These are phyloP conservation scores for Sebastes jordani DNA, from an alignment of 2,797 vertebrate species.

Conservation along the genomic window DNA sequence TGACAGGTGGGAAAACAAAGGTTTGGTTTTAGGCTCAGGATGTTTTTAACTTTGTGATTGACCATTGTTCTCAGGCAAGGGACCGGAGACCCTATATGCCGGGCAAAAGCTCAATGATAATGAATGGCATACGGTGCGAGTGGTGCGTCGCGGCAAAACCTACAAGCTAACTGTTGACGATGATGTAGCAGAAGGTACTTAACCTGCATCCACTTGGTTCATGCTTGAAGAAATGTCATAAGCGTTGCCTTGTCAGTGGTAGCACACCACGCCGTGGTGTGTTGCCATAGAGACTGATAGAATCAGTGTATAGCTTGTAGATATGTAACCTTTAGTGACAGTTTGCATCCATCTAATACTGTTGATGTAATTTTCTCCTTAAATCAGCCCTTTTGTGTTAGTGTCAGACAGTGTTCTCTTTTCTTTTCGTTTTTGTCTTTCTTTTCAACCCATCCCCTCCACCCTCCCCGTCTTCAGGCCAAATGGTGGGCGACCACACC, in stretches of 20 bases:
- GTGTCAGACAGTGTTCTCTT: conserved; percentile 81
- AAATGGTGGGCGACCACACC: conserved; percentile 98
- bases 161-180: conserved; percentile 98
- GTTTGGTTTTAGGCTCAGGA: conserved; percentile 77
- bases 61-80: conserved; percentile 93
- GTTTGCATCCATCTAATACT: conserved; percentile 65
- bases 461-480: conserved; percentile 86
- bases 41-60: conserved; percentile 87
- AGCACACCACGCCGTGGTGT: conserved; percentile 19
- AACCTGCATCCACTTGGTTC: conserved; percentile 52
- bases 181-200: conserved; percentile 97
- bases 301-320: conserved; percentile 11
- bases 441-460: conserved; percentile 80
- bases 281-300: conserved; percentile 13
- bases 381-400: conserved; percentile 81
- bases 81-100: conserved; percentile 97
- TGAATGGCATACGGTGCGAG: conserved; percentile 98
- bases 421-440: conserved; percentile 79
- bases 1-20: conserved; percentile 70
- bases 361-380: conserved; percentile 72
- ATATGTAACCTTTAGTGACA: conserved; percentile 31
- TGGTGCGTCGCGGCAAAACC: conserved; percentile 96
- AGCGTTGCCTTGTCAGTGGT: conserved; percentile 41
- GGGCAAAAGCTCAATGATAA: conserved; percentile 99
- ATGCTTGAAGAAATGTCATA: conserved; percentile 57